Percentiles rank a stretch among this genome's conserved stretches.
phyloP scores from a whole-genome alignment of 2,888 invertebrate species.

The Slavum lentiscoides region DNA sequence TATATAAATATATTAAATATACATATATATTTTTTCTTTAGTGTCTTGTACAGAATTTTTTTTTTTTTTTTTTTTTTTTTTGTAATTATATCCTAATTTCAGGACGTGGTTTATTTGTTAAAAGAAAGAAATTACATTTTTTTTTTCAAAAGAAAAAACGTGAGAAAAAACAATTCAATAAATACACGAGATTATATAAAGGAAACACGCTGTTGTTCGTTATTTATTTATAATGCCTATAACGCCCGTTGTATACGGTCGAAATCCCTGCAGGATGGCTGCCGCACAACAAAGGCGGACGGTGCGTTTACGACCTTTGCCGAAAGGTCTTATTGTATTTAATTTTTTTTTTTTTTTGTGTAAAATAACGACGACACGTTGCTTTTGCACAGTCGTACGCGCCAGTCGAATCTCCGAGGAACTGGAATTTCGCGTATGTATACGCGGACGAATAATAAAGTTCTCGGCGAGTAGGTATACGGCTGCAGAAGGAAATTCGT shows the following conservation, averaged over 20 bases:
- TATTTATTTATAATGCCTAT: background rate
- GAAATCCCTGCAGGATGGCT: no score
- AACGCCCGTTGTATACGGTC: background rate
- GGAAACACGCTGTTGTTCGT: conserved; percentile 13
- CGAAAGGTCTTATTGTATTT: no score
- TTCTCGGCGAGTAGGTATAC: no score
- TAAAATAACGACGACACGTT: no score
- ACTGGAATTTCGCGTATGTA: no score
- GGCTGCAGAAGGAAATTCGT: no score
- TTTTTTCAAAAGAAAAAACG: background rate
- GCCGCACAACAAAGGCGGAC: no score
- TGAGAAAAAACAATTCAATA: conserved; percentile 38
- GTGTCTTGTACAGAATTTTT: conserved; percentile 50
- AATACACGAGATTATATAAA: conserved; percentile 46
- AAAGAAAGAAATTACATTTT: conserved; percentile 17
- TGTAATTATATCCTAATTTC: conserved; percentile 46
- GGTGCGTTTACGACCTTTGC: background rate
- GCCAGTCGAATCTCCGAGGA: no score
- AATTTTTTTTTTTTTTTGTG: no score
- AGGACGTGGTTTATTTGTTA: conserved; percentile 51
- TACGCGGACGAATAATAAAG: no score
- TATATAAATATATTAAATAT: conserved; percentile 4
- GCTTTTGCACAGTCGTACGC: no score
- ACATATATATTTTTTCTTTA: conserved; percentile 39
- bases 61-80: conserved; percentile 29